phyloP scores from a whole-genome alignment of 2,113 vertebrate genomes.

The Carollia perspicillata region DNA sequence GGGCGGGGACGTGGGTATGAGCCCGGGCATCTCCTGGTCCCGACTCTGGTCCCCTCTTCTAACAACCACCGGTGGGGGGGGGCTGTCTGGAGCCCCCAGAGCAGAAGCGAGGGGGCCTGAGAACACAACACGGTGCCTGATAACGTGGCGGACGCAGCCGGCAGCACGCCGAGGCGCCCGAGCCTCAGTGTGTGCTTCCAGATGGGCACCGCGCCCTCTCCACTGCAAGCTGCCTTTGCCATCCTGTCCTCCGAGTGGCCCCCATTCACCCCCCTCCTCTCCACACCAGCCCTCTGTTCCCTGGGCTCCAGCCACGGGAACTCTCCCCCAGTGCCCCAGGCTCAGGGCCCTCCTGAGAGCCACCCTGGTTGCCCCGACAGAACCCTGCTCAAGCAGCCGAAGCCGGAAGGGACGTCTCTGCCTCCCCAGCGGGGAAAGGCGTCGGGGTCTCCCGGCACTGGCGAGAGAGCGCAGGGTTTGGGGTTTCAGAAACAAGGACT shows the following conservation, averaged over 20 bases:
- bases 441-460: neutral
- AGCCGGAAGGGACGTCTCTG: neutral
- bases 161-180: rapidly evolving
- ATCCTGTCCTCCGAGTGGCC: rapidly evolving
- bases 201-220: neutral
- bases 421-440: neutral
- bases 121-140: rapidly evolving
- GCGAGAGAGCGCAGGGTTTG: no score
- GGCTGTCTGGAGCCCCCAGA: neutral
- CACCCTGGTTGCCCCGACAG: neutral
- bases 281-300: neutral
- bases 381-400: neutral
- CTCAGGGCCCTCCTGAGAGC: neutral
- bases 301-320: neutral
- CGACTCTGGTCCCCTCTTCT: neutral
- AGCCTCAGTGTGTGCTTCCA: neutral
- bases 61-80: rapidly evolving
- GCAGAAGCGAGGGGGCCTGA: neutral
- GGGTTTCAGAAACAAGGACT: neutral
- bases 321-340: neutral
- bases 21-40: neutral
- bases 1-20: neutral
- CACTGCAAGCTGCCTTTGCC: rapidly evolving
- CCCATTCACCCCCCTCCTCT: no score
- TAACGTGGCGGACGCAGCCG: neutral